Conservation (phyloP, 2,113 vertebrate genomes). For the Myodes glareolus region DNA sequence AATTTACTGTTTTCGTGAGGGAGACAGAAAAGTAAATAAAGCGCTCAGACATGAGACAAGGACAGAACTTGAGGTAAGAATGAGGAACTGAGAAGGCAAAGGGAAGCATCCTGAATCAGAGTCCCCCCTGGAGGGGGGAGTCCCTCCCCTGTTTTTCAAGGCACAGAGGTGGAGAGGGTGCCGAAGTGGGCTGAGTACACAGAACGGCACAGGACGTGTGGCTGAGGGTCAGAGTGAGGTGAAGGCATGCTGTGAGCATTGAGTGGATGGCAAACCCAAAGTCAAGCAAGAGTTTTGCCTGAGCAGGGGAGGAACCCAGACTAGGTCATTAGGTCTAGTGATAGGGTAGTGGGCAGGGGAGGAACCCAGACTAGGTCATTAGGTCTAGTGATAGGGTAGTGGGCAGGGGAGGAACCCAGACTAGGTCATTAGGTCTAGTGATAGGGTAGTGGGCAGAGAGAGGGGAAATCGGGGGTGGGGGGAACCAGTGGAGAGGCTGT, state of each 20-base stretch:
- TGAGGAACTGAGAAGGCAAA: background rate
- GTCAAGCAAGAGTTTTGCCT: background rate
- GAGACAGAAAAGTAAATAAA: slow-evolving; percentile 32
- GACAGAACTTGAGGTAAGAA: background rate
- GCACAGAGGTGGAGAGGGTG: slow-evolving; percentile 63
- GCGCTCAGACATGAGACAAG: background rate
- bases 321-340: background rate
- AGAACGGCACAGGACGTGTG: rapidly evolving
- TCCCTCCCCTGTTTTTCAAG: slow-evolving; percentile 29
- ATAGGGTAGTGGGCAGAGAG: background rate
- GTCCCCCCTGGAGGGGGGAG: background rate
- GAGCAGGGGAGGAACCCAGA: background rate
- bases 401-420: background rate
- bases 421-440: background rate
- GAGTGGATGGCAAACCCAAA: background rate
- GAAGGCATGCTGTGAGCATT: background rate
- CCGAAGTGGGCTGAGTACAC: background rate
- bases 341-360: background rate
- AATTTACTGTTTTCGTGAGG: slow-evolving; percentile 21
- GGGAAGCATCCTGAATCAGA: background rate
- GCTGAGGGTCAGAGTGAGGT: background rate
- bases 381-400: background rate
- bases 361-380: background rate
- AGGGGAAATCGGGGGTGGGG: rapidly evolving
- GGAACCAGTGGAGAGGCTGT: background rate